A percentile compares a stretch with the other conserved stretches of the same genome.
Evolutionary conservation across 2,113 vertebrate genomes (phyloP).

Genomic region (Leptobrachium ailaonicum): DNA sequence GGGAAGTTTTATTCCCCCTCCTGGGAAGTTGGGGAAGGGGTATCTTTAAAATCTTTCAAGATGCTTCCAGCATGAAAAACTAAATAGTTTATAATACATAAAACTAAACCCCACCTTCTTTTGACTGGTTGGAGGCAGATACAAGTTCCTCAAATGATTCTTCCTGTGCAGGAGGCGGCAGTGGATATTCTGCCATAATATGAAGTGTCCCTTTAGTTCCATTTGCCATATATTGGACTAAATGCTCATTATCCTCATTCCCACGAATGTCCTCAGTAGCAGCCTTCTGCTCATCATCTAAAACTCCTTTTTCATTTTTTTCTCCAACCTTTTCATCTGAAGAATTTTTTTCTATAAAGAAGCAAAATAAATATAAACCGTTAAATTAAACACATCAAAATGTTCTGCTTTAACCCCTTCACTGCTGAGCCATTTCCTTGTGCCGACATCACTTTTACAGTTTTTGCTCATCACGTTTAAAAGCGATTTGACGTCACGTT

Average conservation of each 20-base stretch:
- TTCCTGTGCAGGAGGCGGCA: constrained; percentile 54
- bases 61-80: no score
- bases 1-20: no score
- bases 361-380: no score
- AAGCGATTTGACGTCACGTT: no score
- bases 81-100: not conserved
- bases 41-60: no score
- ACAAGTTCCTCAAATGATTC: constrained; percentile 58
- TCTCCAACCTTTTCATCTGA: not conserved
- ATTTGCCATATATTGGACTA: constrained; percentile 64
- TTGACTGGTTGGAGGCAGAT: constrained; percentile 56
- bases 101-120: constrained; percentile 61
- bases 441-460: no score
- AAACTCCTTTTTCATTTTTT: constrained; percentile 12
- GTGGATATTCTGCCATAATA: constrained; percentile 13
- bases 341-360: constrained; percentile 11
- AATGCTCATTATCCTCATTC: constrained; percentile 51
- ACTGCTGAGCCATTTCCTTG: no score
- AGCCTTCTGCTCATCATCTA: not conserved
- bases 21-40: no score
- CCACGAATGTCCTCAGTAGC: not conserved
- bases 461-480: no score
- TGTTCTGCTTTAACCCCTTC: no score
- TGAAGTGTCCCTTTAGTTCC: constrained; percentile 63
- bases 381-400: no score